Percentiles rank a stretch among this genome's conserved stretches.
Evolutionary conservation across 2,113 vertebrate species (phyloP).

Genomic region (Pangasianodon gigas): DNA sequence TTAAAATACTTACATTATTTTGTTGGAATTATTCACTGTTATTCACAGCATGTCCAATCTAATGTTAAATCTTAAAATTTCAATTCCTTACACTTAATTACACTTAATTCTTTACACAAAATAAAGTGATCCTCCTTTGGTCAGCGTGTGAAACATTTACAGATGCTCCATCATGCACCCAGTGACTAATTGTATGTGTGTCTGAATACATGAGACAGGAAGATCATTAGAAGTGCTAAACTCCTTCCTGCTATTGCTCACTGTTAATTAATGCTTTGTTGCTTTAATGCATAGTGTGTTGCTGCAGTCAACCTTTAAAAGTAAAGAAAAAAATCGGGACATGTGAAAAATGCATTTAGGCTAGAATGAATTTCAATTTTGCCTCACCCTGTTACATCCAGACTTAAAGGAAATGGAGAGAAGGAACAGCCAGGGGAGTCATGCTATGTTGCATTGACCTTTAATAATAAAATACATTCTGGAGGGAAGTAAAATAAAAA

Average conservation of each 20-base stretch:
- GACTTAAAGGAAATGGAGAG: neutral
- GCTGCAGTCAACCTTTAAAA: conserved; percentile 33
- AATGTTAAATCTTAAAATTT: neutral
- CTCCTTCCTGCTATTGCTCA: conserved; percentile 51
- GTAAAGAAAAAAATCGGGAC: conserved; percentile 39
- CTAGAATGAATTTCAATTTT: conserved; percentile 49
- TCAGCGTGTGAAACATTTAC: neutral
- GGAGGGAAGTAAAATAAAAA: neutral
- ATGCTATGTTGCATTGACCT: neutral
- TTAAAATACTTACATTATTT: neutral
- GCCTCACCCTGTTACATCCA: conserved; percentile 2
- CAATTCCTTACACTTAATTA: neutral
- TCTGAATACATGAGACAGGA: neutral
- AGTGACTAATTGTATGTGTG: neutral
- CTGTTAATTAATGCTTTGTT: conserved; percentile 66
- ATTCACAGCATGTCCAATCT: neutral
- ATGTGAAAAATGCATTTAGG: conserved; percentile 61
- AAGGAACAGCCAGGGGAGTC: neutral
- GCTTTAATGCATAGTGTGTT: conserved; percentile 62
- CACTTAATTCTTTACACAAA: neutral
- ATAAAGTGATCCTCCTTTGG: neutral
- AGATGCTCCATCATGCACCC: neutral
- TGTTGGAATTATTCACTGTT: neutral
- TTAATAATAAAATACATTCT: neutral
- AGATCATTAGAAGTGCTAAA: conserved; percentile 56